phyloP scores from a whole-genome alignment of 2,888 invertebrate species.

The Lycaena phlaeas region DNA sequence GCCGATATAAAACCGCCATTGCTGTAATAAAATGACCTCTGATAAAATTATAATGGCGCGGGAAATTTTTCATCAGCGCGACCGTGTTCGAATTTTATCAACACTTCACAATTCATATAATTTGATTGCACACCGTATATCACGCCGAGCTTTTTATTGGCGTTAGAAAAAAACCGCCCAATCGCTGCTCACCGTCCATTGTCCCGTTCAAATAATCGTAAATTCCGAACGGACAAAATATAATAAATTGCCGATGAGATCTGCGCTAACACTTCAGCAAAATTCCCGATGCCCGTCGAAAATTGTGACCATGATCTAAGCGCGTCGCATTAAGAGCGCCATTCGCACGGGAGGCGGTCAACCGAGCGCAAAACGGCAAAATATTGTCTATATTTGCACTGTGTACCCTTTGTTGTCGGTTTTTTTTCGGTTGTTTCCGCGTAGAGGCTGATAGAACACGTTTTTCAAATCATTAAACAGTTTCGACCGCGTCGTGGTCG shows the following conservation, averaged over 20 bases:
- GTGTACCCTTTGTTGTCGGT: constrained; percentile 66
- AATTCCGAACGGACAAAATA: constrained; percentile 70
- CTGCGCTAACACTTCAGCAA: constrained; percentile 55
- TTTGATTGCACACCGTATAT: constrained; percentile 23
- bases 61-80: constrained; percentile 2
- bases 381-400: constrained; percentile 65
- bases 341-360: constrained; percentile 26
- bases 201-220: constrained; percentile 68
- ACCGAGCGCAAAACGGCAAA: constrained; percentile 26
- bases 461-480: constrained; percentile 74
- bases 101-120: constrained; percentile 27
- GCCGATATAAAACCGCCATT: neutral
- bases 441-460: constrained; percentile 73
- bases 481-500: constrained; percentile 58
- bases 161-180: constrained; percentile 55
- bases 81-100: constrained; percentile 22
- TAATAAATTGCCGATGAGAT: constrained; percentile 73
- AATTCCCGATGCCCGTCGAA: constrained; percentile 19
- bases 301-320: constrained; percentile 23
- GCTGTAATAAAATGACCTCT: neutral
- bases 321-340: constrained; percentile 24
- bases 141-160: constrained; percentile 42
- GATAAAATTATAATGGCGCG: neutral
- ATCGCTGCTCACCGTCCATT: constrained; percentile 52
- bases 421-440: constrained; percentile 70